phyloP scores from a whole-genome alignment of 2,888 invertebrate species.

The Dryococelus australis region DNA sequence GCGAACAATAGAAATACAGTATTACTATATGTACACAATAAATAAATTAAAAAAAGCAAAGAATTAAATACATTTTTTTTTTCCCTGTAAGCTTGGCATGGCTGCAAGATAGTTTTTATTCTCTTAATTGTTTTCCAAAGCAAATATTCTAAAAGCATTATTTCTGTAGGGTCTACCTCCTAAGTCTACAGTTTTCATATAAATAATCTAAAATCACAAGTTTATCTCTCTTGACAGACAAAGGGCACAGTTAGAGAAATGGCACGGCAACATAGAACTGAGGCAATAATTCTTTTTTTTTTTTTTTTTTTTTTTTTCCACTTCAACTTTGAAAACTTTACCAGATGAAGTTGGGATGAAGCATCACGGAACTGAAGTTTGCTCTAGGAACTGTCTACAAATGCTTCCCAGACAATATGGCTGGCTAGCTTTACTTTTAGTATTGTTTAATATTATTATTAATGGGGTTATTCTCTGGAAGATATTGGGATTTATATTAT shows the following conservation, averaged over 20 bases:
- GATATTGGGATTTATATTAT: constrained; percentile 44
- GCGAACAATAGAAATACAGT: constrained; percentile 17
- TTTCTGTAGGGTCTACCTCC: constrained; percentile 42
- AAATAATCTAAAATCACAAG: constrained; percentile 49
- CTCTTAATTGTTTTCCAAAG: constrained; percentile 43
- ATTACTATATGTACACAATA: constrained; percentile 42
- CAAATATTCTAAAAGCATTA: constrained; percentile 46
- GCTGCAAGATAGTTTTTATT: constrained; percentile 27
- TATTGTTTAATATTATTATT: constrained; percentile 32
- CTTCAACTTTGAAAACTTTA: constrained; percentile 28
- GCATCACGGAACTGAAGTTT: constrained; percentile 27
- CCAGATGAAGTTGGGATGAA: constrained; percentile 23
- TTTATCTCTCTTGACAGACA: constrained; percentile 43
- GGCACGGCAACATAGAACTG: constrained; percentile 44
- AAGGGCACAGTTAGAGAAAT: constrained; percentile 46
- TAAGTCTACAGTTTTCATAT: constrained; percentile 47
- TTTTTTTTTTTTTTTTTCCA: constrained; percentile 11
- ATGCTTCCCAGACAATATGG: constrained; percentile 34
- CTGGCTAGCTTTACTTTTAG: constrained; percentile 33
- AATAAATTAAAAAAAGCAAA: constrained; percentile 35
- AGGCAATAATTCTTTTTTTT: neutral
- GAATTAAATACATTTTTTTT: constrained; percentile 33
- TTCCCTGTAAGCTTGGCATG: constrained; percentile 44
- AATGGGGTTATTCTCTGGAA: constrained; percentile 41
- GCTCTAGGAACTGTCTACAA: constrained; percentile 43